phyloP scores from a whole-genome alignment of 2,797 vertebrate species.

The Enteromius viviparus region DNA sequence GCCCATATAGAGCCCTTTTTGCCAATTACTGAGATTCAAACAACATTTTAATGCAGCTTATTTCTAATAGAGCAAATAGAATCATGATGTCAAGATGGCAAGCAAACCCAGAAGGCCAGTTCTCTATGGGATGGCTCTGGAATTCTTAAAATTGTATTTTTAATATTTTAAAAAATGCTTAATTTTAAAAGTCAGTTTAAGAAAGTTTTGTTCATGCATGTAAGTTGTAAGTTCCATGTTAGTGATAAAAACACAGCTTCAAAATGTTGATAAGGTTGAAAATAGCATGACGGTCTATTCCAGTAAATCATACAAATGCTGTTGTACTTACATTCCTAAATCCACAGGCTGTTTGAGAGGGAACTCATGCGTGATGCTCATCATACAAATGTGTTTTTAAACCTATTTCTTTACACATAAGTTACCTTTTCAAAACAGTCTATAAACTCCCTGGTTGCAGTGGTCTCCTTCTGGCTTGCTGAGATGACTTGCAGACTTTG shows the following conservation, averaged over 20 bases:
- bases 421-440: not conserved
- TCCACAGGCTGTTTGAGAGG: not conserved
- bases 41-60: not conserved
- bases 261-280: not conserved
- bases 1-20: not conserved
- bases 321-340: not conserved
- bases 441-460: not conserved
- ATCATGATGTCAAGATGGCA: not conserved
- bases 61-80: not conserved
- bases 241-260: not conserved
- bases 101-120: not conserved
- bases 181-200: not conserved
- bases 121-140: not conserved
- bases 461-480: not conserved
- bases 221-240: not conserved
- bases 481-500: not conserved
- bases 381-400: not conserved
- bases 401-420: not conserved
- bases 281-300: not conserved
- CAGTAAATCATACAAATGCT: too few species aligned
- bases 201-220: not conserved
- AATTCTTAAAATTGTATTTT: not conserved
- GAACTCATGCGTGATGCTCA: not conserved
- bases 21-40: not conserved
- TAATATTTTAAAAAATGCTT: not conserved